phyloP scores from a whole-genome alignment of 2,797 vertebrate species.

The Pelodytes ibericus region DNA sequence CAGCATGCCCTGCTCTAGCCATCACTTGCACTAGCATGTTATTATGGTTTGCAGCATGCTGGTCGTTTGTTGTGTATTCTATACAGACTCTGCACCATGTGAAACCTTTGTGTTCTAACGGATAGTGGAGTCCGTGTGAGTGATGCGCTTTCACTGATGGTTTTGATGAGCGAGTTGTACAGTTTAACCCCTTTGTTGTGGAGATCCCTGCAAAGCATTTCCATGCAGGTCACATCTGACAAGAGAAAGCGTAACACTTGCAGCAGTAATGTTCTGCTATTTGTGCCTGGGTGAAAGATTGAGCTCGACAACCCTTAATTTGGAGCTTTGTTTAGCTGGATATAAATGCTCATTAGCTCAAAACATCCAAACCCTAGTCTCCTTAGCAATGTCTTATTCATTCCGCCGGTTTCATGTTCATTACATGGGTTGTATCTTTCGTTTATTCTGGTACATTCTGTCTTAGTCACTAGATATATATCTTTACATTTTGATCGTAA shows the following conservation, averaged over 20 bases:
- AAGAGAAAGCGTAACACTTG: not conserved
- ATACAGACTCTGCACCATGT: not conserved
- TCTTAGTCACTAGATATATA: too few relatives aligned
- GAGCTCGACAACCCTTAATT: constrained; percentile 5
- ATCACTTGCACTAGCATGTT: too few relatives aligned
- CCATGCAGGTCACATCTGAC: not conserved
- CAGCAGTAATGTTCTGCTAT: not conserved
- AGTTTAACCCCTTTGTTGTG: not conserved
- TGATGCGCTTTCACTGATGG: not conserved
- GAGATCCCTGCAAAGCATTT: not conserved
- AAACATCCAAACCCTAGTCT: not conserved
- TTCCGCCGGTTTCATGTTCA: too few relatives aligned
- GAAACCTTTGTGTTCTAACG: too few relatives aligned
- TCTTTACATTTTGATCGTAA: too few relatives aligned
- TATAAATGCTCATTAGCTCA: not conserved
- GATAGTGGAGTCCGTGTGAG: not conserved
- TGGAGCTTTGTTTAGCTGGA: not conserved
- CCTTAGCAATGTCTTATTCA: not conserved
- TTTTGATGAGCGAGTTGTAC: not conserved
- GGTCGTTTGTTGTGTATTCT: not conserved
- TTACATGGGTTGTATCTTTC: too few relatives aligned
- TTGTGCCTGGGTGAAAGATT: not conserved
- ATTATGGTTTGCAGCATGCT: too few relatives aligned
- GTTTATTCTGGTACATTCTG: too few relatives aligned
- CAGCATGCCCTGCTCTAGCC: too few relatives aligned